Base-by-base conservation (phyloP, 2,113 vertebrate species). In the Poeciliopsis retropinna region DNA sequence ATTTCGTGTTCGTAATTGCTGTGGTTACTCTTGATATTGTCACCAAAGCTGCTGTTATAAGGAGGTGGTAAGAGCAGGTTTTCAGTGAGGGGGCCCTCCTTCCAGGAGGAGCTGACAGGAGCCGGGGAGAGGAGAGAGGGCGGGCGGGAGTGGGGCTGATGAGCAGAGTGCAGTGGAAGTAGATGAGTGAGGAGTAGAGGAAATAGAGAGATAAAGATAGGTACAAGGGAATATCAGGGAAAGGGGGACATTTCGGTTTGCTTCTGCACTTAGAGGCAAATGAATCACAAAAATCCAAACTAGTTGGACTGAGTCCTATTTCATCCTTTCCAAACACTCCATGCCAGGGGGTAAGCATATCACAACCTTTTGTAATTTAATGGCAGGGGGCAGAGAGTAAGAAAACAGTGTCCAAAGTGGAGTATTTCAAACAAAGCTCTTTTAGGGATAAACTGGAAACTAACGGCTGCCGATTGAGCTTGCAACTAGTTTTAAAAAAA, bases 1-100 rank as follows among this genome's bases (percentile, higher is more conserved):
- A 63, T 84, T 80, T 82, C 71, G 70, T 64, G 73, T 73, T 78
- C 3, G 8, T 94, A 94, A 94, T 92, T 93, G 89, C 75, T 74
- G 84, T 89, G 74, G 87, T 83, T 90, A 79, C 76, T 88, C 80
- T 84, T 79, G 34, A 85, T 76, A 73, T 37, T 77, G 67, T 86
- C 71, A 60, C 76, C 44, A 68, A 81, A 78, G 72, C 72, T 19
- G 60, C 32, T 27, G 74, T 88, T 89, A 86, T 65, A 81, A 81
- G 75, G 31, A 90, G 89, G 85, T 80, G 82, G 75, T 85, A 86
- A 84, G 80, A 87, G 77, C 79, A 70, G 89, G 86, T 80, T 87
- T 57, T 89, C 74, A 88, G 88, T 81, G 81, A 22, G 28, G 75
- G 34, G 75, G 39, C 71, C 76, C 30, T 88, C 83, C 51, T 83